Base-by-base conservation (phyloP, 2,888 invertebrate genomes). In the Drosophila seclusa region DNA sequence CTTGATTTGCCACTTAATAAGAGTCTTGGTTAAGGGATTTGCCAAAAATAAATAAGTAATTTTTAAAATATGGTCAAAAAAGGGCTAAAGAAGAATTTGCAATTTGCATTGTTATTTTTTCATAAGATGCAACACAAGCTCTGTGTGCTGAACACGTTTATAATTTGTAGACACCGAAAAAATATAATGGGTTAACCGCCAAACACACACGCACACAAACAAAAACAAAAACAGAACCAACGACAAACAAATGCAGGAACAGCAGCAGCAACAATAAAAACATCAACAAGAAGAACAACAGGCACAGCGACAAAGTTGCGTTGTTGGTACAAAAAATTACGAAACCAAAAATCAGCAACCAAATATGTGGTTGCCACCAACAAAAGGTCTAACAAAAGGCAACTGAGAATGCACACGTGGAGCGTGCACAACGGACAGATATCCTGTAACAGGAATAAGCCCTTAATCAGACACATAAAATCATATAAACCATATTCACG, bases 261-360 rank as follows among this genome's bases (percentile, higher is more conserved):
- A 55, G 65, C 32, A 60, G 32, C 45, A 45, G 5, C 38, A 65
- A 50, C 42, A 73, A 68, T 50, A 68, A 4, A 6, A 31, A 52
- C 49, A 49, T 5, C 18, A 50, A 36, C 69, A 80, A 59, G 65
- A 75, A 8, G 45, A 24, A 73, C 54, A 38, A 65, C 29, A 65
- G 29, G 49, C 62, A 60, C 36, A 54, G 53, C 55, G 60, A 53
- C 63, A 74, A 68, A 62, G 75, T 73, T 73, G 81, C 75, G 74
- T 73, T 84, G 82, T 76, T 82, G 76, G 82, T 76, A 86, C 79
- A 81, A 89, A 88, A 84, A 90, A 80, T 89, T 88, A 86, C 82
- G 89, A 87, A 90, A 91, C 91, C 91, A 91, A 89, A 91, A 91
- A 91, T 91, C 92, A 91, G 91, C 92, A 91, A 90, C 91, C 91